phyloP scores from a whole-genome alignment of 2,113 vertebrate species.

The Onychostoma macrolepis region DNA sequence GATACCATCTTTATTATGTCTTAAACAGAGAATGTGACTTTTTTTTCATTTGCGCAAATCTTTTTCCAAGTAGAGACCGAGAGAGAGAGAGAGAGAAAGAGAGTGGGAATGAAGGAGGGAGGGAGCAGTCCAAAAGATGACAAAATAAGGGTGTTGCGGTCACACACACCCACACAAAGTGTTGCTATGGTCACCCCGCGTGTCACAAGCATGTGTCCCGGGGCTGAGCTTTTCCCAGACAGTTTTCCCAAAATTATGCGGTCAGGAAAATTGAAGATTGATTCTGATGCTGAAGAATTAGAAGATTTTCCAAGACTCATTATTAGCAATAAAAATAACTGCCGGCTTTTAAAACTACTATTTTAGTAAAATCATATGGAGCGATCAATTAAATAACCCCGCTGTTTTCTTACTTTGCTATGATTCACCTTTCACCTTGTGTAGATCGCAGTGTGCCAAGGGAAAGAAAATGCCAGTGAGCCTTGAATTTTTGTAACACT shows the following conservation, averaged over 20 bases:
- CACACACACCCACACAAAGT: constrained; percentile 37
- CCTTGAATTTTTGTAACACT: constrained; percentile 38
- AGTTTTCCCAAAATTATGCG: constrained; percentile 40
- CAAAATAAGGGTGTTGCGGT: constrained; percentile 50
- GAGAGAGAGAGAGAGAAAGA: not conserved
- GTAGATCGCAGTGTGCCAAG: constrained; percentile 5
- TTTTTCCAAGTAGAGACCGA: constrained; percentile 42
- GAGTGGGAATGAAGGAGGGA: not conserved
- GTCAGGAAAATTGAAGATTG: constrained; percentile 39
- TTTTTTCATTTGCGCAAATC: constrained; percentile 42
- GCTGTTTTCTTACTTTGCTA: constrained; percentile 29
- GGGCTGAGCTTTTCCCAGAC: constrained; percentile 42
- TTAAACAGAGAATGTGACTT: constrained; percentile 56
- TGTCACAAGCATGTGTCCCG: constrained; percentile 48
- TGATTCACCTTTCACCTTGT: not conserved
- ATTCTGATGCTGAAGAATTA: constrained; percentile 44
- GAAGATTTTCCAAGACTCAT: constrained; percentile 41
- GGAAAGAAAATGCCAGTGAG: constrained; percentile 9
- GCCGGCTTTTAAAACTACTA: constrained; percentile 37
- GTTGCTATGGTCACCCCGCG: constrained; percentile 50
- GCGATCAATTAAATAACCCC: constrained; percentile 26
- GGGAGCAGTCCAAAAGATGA: constrained; percentile 38
- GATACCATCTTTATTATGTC: constrained; percentile 60
- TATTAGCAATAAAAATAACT: constrained; percentile 56
- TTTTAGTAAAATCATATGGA: constrained; percentile 45